Conservation (phyloP, 2,113 vertebrate species). For the Sinosuthora webbiana region DNA sequence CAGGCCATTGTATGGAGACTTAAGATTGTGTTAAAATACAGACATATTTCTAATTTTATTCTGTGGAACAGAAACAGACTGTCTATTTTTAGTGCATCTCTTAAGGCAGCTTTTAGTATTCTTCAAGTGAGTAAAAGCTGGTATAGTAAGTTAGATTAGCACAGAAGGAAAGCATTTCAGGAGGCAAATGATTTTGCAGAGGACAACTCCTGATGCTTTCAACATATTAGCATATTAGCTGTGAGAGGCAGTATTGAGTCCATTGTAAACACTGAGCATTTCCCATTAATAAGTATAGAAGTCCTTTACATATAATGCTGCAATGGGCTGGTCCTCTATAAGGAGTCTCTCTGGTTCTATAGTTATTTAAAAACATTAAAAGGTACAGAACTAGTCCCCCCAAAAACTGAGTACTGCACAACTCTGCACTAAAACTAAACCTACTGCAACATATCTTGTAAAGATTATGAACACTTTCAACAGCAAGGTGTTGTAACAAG, state of each 20-base stretch:
- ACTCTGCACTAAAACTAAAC: neutral
- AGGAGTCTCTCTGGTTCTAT: neutral
- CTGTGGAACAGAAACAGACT: fast-evolving
- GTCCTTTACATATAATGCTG: neutral
- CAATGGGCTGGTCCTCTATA: fast-evolving
- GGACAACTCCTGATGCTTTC: neutral
- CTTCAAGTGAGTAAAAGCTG: neutral
- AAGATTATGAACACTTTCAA: neutral
- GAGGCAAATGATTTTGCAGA: neutral
- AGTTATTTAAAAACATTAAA: neutral
- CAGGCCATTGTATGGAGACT: neutral
- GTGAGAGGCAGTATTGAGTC: neutral
- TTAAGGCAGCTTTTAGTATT: neutral
- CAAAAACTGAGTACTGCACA: fast-evolving
- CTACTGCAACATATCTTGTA: fast-evolving
- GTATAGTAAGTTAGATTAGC: neutral
- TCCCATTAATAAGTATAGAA: neutral
- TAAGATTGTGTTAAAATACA: neutral
- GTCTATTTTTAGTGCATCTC: neutral
- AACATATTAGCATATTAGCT: neutral
- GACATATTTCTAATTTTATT: neutral
- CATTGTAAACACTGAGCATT: fast-evolving
- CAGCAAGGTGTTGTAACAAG: neutral
- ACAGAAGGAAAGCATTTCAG: neutral
- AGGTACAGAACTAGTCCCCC: neutral